Base-by-base conservation (phyloP, 2,113 vertebrate genomes). In the Globicephala melas region DNA sequence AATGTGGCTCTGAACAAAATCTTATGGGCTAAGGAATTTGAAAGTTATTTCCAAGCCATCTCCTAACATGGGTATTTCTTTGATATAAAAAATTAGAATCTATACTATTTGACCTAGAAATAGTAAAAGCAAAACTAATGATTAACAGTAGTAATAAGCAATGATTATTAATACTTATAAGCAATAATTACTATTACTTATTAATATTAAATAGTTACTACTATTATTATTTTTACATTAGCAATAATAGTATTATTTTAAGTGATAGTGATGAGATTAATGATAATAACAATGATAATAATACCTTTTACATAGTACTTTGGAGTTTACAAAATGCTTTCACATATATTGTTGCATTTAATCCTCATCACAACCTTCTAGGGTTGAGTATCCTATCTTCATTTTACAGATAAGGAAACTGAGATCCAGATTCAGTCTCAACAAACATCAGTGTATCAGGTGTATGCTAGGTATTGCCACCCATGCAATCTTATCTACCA, bases 41-140 rank as follows among this genome's bases (percentile, higher is more conserved):
- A 84, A 36, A 80, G 71, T 77, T 90, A 47, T 91, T 93, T 95
- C 65, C 28, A 95, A 91, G 25, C 25, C 74, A 81, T 87, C 3
- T 97, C 13, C 25, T 91, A 63, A 92, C 0, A 60, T 47, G 53
- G 82, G 25, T 58, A 92, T 80, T 68, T 97, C 38, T 85, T 94
- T 76, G 10, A 82, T 89, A 79, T 71, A 23, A 93, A 93, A 95
- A 89, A 81, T 68, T 3, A 97, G 53, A 83, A 77, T 67, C 55
- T 70, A 23, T 44, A 83, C 12, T 80, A 63, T 79, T 83, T 94
- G 28, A 60, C 33, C 85, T 96, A 96, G 33, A 95, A 95, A 93
- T 21, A 91, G 71, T 60, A 88, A 58, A 44, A 94, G 31, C 10
- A 74, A 10, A 25, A 82, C 58, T n/a, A 89, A 94, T 86, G 50